Evolutionary conservation across 2,888 invertebrate species (phyloP).

Genomic region (Eupithecia pulchellata): DNA sequence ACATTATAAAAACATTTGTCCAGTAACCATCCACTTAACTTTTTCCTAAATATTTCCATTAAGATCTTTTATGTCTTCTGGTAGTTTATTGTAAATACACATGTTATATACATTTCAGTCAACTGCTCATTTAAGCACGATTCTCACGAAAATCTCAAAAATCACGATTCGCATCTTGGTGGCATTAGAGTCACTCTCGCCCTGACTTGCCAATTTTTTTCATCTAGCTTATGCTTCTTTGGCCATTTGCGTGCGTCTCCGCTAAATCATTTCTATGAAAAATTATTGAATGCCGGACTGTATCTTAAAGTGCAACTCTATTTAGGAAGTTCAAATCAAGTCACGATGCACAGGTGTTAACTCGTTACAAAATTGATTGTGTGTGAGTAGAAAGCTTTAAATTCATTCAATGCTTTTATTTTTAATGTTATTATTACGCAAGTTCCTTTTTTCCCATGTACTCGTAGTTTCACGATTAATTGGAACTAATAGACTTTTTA

Average conservation of each 20-base stretch:
- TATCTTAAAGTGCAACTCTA: background rate
- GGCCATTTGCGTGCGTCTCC: background rate
- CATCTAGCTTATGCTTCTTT: background rate
- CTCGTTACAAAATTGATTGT: conserved; percentile 35
- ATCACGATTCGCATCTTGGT: background rate
- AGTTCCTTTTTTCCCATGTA: conserved; percentile 34
- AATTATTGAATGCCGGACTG: background rate
- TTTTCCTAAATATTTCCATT: too few relatives aligned
- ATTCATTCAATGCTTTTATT: conserved; percentile 37
- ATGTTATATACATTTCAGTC: too few relatives aligned
- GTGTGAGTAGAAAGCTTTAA: conserved; percentile 34
- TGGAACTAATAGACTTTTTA: conserved; percentile 40
- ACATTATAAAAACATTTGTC: too few relatives aligned
- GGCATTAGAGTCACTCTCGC: background rate
- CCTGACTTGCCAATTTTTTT: background rate
- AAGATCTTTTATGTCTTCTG: too few relatives aligned
- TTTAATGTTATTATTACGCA: conserved; percentile 39
- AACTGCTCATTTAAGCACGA: background rate
- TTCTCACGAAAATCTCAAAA: background rate
- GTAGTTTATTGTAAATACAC: too few relatives aligned
- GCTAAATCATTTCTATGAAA: background rate
- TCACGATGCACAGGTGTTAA: conserved; percentile 33
- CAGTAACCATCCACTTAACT: too few relatives aligned
- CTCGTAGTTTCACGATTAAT: conserved; percentile 39
- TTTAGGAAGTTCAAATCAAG: conserved; percentile 22